Evolutionary conservation across 2,797 vertebrate genomes (phyloP).

Genomic region (Darevskia mixta): DNA sequence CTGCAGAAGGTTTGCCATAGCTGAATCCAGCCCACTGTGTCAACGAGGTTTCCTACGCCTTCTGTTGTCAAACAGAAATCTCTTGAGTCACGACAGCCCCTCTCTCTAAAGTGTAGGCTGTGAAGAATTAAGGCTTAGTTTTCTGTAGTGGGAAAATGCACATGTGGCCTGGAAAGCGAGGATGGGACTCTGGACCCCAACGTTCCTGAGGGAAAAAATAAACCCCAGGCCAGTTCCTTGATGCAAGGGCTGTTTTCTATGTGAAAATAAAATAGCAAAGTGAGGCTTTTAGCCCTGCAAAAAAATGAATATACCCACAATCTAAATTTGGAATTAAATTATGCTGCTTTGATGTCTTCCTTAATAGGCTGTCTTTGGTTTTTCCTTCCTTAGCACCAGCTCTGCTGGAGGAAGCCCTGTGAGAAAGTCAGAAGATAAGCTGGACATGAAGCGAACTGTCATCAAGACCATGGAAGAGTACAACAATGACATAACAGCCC

Average conservation of each 20-base stretch:
- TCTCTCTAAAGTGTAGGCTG: neutral
- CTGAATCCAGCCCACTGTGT: no score
- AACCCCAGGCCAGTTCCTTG: neutral
- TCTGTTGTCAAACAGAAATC: no score
- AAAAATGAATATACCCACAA: neutral
- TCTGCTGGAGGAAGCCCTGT: slow-evolving; percentile 88
- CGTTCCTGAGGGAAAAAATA: neutral
- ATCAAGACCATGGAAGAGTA: slow-evolving; percentile 88
- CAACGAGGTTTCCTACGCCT: no score
- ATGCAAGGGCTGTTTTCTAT: no score
- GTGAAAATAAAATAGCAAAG: neutral
- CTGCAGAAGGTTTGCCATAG: no score
- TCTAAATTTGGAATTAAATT: neutral
- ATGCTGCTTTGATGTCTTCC: neutral
- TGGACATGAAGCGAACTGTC: slow-evolving; percentile 82
- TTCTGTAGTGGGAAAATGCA: neutral
- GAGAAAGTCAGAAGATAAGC: slow-evolving; percentile 82
- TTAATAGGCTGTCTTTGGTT: neutral
- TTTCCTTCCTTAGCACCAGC: slow-evolving; percentile 77
- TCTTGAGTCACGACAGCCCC: no score
- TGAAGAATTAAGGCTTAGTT: neutral
- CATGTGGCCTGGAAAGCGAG: no score
- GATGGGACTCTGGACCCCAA: no score
- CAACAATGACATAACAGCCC: slow-evolving; percentile 83
- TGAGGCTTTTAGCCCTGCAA: neutral